Base-by-base conservation (phyloP, 2,113 vertebrate genomes). In the Platysteira castanea region DNA sequence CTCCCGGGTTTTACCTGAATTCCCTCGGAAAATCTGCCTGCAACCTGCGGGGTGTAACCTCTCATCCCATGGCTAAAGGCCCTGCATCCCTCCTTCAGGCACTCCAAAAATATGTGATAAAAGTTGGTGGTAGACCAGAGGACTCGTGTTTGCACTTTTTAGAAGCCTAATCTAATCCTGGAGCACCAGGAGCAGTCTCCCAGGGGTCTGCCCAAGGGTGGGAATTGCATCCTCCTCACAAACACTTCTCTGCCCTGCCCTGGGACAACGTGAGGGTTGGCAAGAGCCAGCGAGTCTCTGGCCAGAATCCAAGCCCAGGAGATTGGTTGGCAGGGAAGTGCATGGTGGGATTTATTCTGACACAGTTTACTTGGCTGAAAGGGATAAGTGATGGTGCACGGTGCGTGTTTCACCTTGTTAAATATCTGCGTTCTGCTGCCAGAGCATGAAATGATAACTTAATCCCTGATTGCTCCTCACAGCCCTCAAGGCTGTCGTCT, bases 381-480 rank as follows among this genome's bases (percentile, higher is more conserved):
- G 75, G 90, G 85, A 30, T 60, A 33, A 82, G 56, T 14, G 81
- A n/a, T 79, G 87, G 44, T 47, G 78, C 42, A 4, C 0, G 1
- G 60, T 63, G 84, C 44, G 0, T 90, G 92, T 83, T 88, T 86
- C 88, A 96, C 95, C 94, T 93, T 94, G 94, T 81, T 92, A 11
- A 79, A 61, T 60, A 56, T 24, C 90, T 67, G 87, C 18, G 9
- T 69, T 80, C 75, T 50, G 50, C 84, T 92, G 90, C 90, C 90
- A 89, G 73, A 77, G 67, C 89, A 65, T 56, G 90, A 90, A 90
- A 33, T 56, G 92, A 90, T 79, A 77, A 78, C 79, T 92, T 89
- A 95, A 95, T 95, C 94, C 86, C 52, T 78, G 80, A 71, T 75
- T 61, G 75, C 83, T 92, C 70, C 69, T 77, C 37, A 5, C 76